phyloP scores from a whole-genome alignment of 2,797 vertebrate species.

The Pipistrellus pipistrellus region DNA sequence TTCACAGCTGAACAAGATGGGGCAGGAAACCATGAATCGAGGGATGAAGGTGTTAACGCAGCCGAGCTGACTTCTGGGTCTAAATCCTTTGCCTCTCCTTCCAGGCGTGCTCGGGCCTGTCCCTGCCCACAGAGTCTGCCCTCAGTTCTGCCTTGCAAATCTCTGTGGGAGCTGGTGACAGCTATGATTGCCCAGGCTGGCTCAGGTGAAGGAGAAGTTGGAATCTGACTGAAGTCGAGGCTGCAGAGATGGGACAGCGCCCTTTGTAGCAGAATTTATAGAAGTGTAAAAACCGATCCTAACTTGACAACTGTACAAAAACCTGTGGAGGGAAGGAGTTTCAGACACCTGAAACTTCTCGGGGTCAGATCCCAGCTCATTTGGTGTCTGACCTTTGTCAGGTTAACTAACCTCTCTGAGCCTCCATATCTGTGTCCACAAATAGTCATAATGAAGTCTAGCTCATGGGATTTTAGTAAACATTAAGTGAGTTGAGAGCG shows the following conservation, averaged over 20 bases:
- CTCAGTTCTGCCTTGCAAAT: constrained; percentile 28
- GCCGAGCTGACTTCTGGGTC: constrained; percentile 47
- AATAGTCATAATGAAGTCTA: neutral
- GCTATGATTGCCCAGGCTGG: neutral
- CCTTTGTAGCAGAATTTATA: neutral
- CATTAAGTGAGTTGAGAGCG: neutral
- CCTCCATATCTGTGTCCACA: neutral
- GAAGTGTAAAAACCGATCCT: neutral
- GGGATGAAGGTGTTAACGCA: constrained; percentile 44
- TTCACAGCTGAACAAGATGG: constrained; percentile 75
- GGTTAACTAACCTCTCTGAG: neutral
- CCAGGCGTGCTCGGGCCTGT: constrained; percentile 75
- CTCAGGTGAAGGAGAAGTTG: neutral
- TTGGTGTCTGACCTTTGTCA: neutral
- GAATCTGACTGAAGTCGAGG: neutral
- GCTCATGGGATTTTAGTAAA: neutral
- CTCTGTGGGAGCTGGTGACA: neutral
- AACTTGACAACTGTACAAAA: neutral
- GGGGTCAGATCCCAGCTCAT: neutral
- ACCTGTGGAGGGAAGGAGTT: neutral
- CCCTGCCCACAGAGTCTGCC: neutral
- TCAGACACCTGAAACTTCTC: neutral
- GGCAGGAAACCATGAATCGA: constrained; percentile 76
- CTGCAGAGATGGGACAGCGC: neutral
- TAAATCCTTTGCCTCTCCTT: constrained; percentile 63